phyloP scores from a whole-genome alignment of 2,797 vertebrate genomes.

The Thaleichthys pacificus region DNA sequence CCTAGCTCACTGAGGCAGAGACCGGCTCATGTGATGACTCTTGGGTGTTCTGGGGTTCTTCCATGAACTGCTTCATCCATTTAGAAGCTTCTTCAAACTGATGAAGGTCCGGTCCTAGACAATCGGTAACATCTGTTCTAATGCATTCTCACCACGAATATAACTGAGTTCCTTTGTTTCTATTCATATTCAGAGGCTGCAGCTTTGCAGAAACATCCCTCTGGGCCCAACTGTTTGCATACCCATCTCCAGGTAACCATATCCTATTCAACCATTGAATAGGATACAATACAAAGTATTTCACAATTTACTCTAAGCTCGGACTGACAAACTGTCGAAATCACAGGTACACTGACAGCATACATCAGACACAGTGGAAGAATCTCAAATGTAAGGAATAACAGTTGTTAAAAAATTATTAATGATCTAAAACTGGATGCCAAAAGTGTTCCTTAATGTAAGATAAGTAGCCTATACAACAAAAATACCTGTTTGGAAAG shows the following conservation, averaged over 20 bases:
- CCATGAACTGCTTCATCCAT: not conserved
- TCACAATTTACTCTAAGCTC: not conserved
- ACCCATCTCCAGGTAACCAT: too few species aligned
- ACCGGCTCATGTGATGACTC: not conserved
- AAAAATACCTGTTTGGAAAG: not conserved
- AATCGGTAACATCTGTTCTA: too few species aligned
- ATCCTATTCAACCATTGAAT: too few species aligned
- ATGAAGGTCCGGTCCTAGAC: too few species aligned
- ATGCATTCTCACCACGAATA: too few species aligned
- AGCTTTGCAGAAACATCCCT: too few species aligned
- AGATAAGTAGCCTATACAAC: not conserved
- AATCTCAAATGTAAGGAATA: not conserved
- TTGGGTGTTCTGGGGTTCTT: not conserved
- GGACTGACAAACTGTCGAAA: not conserved
- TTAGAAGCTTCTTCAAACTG: not conserved
- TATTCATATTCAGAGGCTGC: too few species aligned
- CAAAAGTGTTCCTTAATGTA: not conserved
- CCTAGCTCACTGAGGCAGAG: constrained; percentile 9
- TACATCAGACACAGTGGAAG: not conserved
- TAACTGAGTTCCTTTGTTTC: too few species aligned
- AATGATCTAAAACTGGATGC: not conserved
- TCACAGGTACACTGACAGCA: not conserved
- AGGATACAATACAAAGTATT: not conserved
- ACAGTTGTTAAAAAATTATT: not conserved
- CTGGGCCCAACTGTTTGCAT: too few species aligned